These are phyloP conservation scores for Pitangus sulphuratus DNA, from an alignment of 2,797 vertebrate genomes.

Conservation along the genomic window DNA sequence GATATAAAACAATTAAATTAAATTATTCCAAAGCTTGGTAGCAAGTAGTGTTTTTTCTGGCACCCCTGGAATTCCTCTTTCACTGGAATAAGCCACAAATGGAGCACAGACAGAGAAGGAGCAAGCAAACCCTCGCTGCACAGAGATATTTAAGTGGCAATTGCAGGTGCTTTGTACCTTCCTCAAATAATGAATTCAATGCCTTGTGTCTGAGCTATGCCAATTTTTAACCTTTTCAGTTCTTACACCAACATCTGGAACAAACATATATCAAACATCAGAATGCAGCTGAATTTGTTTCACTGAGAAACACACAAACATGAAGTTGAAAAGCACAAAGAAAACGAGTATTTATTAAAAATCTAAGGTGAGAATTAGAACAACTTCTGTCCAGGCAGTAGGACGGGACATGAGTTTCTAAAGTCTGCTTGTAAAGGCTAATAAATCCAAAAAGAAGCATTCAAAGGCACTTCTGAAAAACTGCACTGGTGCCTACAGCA, in stretches of 20 bases:
- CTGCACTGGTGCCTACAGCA: background rate
- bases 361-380: background rate
- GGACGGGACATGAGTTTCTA: background rate
- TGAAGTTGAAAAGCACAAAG: background rate
- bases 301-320: background rate
- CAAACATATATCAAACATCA: background rate
- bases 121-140: conserved; percentile 58
- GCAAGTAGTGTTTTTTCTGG: conserved; percentile 75
- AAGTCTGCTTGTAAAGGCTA: background rate
- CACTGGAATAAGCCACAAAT: conserved; percentile 67
- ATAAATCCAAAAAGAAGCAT: background rate
- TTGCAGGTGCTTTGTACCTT: background rate
- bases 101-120: conserved; percentile 66
- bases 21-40: conserved; percentile 84
- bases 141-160: conserved; percentile 1
- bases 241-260: background rate
- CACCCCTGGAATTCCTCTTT: conserved; percentile 62
- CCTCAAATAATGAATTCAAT: background rate
- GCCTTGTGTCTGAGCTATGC: background rate
- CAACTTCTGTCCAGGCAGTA: background rate
- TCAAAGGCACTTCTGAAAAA: background rate
- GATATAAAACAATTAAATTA: conserved; percentile 71
- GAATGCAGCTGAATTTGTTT: background rate
- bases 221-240: background rate
- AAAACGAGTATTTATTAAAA: background rate